These are phyloP conservation scores for Channa maculata DNA, from an alignment of 2,113 vertebrate species.

Conservation along the genomic window DNA sequence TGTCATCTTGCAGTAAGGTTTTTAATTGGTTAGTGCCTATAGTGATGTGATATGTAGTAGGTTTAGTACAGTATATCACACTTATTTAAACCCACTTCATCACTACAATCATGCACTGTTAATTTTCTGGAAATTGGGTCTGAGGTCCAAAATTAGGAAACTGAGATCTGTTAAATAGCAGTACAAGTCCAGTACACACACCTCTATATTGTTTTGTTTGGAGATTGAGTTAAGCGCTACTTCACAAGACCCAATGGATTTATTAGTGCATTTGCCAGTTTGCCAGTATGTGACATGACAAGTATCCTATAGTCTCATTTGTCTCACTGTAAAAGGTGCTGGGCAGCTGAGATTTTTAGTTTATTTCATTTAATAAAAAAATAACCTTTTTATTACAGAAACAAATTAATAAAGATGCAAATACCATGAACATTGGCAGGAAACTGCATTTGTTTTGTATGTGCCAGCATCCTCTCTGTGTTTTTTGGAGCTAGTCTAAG, in stretches of 20 bases:
- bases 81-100: background rate
- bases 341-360: no score
- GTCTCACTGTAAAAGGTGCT: background rate
- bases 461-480: background rate
- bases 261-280: background rate
- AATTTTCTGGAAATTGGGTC: no score
- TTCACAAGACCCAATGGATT: background rate
- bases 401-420: background rate
- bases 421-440: background rate
- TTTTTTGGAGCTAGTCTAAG: background rate
- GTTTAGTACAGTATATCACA: slow-evolving; percentile 9
- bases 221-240: background rate
- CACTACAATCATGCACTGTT: background rate
- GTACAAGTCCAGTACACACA: background rate
- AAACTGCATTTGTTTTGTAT: background rate
- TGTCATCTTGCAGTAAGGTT: background rate
- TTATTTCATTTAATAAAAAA: background rate
- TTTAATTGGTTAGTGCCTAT: slow-evolving; percentile 19
- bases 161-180: background rate
- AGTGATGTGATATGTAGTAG: slow-evolving; percentile 30
- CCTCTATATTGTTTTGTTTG: background rate
- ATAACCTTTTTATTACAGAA: background rate
- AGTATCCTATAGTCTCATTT: background rate
- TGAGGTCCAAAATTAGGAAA: background rate
- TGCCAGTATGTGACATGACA: background rate